phyloP scores from a whole-genome alignment of 1,140 invertebrate genomes.

The Calliopsis andreniformis region DNA sequence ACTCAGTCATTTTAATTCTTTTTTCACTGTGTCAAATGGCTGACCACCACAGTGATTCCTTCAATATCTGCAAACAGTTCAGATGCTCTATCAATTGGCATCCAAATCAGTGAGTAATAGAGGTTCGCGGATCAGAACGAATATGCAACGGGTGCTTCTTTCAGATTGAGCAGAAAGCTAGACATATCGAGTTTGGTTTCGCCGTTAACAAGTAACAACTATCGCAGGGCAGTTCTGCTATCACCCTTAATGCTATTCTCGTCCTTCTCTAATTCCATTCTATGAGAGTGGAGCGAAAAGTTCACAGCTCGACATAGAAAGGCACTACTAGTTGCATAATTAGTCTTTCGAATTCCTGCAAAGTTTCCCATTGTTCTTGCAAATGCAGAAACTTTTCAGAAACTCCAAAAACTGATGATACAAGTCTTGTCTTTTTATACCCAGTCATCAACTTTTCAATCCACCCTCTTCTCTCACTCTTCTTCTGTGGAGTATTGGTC shows the following conservation, averaged over 20 bases:
- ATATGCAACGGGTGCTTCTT: constrained; percentile 19
- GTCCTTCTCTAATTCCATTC: constrained; percentile 37
- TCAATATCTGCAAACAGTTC: constrained; percentile 49
- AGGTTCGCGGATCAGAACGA: constrained; percentile 25
- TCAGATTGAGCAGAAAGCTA: constrained; percentile 69
- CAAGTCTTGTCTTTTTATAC: no score
- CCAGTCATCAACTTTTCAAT: no score
- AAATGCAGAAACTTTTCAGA: no score
- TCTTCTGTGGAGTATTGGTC: constrained; percentile 62
- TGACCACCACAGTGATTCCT: constrained; percentile 60
- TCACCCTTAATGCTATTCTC: constrained; percentile 20
- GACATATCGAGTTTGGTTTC: constrained; percentile 69
- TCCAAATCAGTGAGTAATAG: constrained; percentile 11
- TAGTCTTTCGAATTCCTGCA: no score
- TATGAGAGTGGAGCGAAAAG: no score
- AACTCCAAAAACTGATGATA: no score
- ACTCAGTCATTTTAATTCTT: constrained; percentile 25
- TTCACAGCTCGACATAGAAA: no score
- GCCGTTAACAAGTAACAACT: constrained; percentile 66
- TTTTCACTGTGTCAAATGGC: constrained; percentile 22
- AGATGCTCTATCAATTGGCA: background rate
- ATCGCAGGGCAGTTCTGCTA: constrained; percentile 48
- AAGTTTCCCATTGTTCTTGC: no score
- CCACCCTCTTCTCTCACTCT: background rate
- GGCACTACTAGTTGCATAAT: no score